Evolutionary conservation across 2,113 vertebrate genomes (phyloP).

Genomic region (Acrocephalus arundinaceus): DNA sequence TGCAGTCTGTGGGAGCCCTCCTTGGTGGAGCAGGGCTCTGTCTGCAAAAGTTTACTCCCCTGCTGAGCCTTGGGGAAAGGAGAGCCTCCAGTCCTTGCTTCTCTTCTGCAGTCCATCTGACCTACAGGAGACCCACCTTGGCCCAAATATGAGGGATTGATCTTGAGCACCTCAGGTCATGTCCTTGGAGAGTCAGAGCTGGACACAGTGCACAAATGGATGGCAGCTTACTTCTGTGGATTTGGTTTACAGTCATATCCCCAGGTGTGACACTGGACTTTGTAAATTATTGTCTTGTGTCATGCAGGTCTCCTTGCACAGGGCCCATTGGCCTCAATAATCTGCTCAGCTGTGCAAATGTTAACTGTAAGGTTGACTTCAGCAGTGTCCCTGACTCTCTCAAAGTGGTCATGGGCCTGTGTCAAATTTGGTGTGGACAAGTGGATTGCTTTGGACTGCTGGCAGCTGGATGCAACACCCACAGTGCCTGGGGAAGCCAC

Average conservation of each 20-base stretch:
- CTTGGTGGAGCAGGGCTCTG: background rate
- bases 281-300: background rate
- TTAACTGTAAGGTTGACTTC: background rate
- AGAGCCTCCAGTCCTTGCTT: background rate
- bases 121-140: background rate
- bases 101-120: background rate
- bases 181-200: background rate
- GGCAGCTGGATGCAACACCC: background rate
- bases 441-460: background rate
- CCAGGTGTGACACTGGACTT: background rate
- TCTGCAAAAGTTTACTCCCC: background rate
- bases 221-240: background rate
- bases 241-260: background rate
- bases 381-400: background rate
- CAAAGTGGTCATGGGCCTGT: rapidly evolving
- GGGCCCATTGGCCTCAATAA: background rate
- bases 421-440: rapidly evolving
- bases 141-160: background rate
- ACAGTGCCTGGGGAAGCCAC: rapidly evolving
- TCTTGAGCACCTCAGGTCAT: background rate
- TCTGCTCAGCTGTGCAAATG: background rate
- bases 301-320: background rate
- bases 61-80: background rate
- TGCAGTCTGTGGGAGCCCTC: background rate
- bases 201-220: rapidly evolving